Conservation (phyloP, 2,888 invertebrate species). For the Drosophila dives region DNA sequence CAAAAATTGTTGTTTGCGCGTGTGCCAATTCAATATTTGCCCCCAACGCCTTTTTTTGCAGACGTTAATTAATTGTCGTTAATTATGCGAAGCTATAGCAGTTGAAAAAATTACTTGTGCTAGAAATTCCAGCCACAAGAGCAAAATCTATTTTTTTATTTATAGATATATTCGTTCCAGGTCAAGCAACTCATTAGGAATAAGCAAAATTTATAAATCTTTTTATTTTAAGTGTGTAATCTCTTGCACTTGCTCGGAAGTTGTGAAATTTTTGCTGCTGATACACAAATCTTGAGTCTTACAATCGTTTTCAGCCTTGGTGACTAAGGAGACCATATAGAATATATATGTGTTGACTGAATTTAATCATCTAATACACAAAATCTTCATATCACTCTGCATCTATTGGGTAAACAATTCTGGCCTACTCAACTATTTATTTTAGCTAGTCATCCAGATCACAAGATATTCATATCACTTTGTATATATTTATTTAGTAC, state of each 20-base stretch:
- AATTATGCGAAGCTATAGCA: background rate
- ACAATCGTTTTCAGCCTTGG: background rate
- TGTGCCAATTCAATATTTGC: conserved; percentile 29
- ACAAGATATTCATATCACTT: background rate
- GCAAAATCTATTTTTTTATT: conserved; percentile 2
- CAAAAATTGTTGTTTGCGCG: conserved; percentile 3
- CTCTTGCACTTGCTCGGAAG: background rate
- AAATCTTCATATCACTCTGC: background rate
- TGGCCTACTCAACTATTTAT: background rate
- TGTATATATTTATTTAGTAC: background rate
- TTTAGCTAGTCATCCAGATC: background rate
- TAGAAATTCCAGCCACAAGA: background rate
- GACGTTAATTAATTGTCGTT: background rate
- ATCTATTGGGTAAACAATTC: background rate
- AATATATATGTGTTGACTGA: background rate
- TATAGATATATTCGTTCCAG: conserved; percentile 11
- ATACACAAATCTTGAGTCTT: conserved; percentile 24
- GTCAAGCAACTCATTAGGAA: conserved; percentile 3
- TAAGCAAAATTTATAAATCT: conserved; percentile 12
- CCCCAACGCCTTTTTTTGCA: conserved; percentile 1
- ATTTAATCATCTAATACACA: background rate
- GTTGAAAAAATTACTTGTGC: background rate
- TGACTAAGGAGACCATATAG: background rate
- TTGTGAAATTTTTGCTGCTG: conserved; percentile 14
- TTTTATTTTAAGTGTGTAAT: background rate